Base-by-base conservation (phyloP, 1,140 invertebrate species). In the Macrostomum lignano region DNA sequence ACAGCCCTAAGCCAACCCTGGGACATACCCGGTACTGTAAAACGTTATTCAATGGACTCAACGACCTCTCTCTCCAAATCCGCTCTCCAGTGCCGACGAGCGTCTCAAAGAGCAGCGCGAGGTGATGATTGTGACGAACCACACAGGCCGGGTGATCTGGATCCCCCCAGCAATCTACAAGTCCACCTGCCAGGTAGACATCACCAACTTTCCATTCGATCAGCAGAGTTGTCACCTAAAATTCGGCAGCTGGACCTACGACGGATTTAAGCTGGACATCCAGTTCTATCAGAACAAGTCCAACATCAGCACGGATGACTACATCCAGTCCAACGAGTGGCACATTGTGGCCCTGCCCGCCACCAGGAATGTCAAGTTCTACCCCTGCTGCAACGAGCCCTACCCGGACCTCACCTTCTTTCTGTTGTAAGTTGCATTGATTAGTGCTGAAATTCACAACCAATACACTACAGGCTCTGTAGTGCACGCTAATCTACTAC, bases 171-270 rank as follows among this genome's bases (percentile, higher is more conserved):
- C 65, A 1, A 64, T 67, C 33, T 69, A 71, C 37, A 55, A 61
- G 1, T 63, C 64, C 1, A 65, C 67, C 36, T 74, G 71, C 42
- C 49, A 63, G 22, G 46, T 73, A 7, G 65, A 73, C 46, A 49
- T 73, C 24, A 51, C 52, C 11, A 50, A 62, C n/a, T 73, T 70
- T 69, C 72, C 70, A 0, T 69, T 65, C 35, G 71, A 73, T 45
- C 50, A 49, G 10, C 71, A 74, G 43, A 55, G 44, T 0, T 74
- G 72, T 43, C 46, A 42, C 3, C 40, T 74, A 2, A 62, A 59
- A 36, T 55, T 74, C 10, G 71, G 70, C 10, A 48, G 46, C 2
- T 49, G 49, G 49, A 67, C 68, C 3, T 66, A 67, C 40, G 48
- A 62, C 38, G 64, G 63, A 2, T 46, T 61, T 14, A 55, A 67